Evolutionary conservation across 2,888 invertebrate genomes (phyloP).

Genomic region (Masnerella sp.): DNA sequence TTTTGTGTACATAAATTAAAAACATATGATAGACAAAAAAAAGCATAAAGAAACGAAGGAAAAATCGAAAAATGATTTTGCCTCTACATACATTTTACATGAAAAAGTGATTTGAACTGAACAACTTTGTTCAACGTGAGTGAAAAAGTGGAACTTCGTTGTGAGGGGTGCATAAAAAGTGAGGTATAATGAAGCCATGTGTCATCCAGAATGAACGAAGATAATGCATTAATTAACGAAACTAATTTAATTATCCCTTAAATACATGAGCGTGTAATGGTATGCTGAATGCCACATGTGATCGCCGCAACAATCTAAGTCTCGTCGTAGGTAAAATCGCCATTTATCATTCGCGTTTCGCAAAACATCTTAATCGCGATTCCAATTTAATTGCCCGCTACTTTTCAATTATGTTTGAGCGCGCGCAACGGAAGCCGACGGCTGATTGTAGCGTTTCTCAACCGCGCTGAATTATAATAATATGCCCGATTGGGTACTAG

Average conservation of each 20-base stretch:
- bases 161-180: conserved; percentile 50
- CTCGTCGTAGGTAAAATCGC: conserved; percentile 15
- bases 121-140: too few species aligned
- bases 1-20: too few species aligned
- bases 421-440: conserved; percentile 19
- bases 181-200: conserved; percentile 43
- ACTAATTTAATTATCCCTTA: conserved; percentile 55
- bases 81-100: too few species aligned
- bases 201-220: conserved; percentile 38
- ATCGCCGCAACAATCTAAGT: conserved; percentile 46
- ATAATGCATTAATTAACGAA: conserved; percentile 59
- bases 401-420: conserved; percentile 35
- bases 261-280: conserved; percentile 51
- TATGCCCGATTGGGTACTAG: conserved; percentile 1
- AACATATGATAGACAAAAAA: too few species aligned
- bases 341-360: conserved; percentile 52
- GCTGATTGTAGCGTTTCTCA: conserved; percentile 27
- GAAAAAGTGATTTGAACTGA: too few species aligned
- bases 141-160: background rate
- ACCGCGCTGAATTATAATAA: conserved; percentile 4
- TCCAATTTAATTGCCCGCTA: conserved; percentile 45
- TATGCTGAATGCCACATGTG: conserved; percentile 41
- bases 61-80: too few species aligned
- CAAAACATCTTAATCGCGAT: conserved; percentile 51
- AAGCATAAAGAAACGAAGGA: too few species aligned